Percentiles rank a stretch among this genome's conserved stretches.
These are phyloP conservation scores for Apomyelois bistriatella DNA, from an alignment of 2,888 invertebrate genomes.

Conservation along the genomic window DNA sequence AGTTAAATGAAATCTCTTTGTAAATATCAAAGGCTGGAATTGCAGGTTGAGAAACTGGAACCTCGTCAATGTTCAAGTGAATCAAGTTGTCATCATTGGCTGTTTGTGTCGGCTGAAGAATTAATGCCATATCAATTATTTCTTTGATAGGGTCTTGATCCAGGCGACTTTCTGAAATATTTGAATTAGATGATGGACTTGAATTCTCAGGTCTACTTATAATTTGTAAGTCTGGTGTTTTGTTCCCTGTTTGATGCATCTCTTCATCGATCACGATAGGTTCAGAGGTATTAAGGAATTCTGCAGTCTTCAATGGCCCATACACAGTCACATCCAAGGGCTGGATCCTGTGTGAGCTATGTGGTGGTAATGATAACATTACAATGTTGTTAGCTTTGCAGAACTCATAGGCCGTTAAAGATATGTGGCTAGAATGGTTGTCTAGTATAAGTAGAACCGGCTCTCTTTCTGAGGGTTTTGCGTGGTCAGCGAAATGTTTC, in stretches of 20 bases:
- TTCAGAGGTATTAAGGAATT: no score
- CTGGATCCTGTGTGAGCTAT: constrained; percentile 28
- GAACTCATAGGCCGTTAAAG: constrained; percentile 24
- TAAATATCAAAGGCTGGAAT: no score
- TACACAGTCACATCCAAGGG: constrained; percentile 27
- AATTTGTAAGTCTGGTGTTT: not conserved
- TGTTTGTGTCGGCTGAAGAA: not conserved
- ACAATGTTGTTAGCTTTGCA: constrained; percentile 18
- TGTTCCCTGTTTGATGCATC: no score
- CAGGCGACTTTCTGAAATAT: constrained; percentile 15
- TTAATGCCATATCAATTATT: not conserved
- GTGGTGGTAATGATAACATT: constrained; percentile 28
- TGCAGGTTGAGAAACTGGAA: no score
- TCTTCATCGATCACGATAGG: no score
- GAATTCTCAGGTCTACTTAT: constrained; percentile 15
- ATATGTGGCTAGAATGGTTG: constrained; percentile 33
- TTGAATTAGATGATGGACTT: constrained; percentile 16
- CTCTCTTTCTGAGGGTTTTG: constrained; percentile 23
- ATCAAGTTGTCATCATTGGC: no score
- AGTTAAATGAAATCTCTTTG: no score
- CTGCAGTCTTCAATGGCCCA: constrained; percentile 16
- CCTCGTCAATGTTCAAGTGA: no score
- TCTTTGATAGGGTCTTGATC: no score
- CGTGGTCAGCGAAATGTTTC: constrained; percentile 28
- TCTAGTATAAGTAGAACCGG: constrained; percentile 33